A percentile compares a stretch with the other conserved stretches of the same genome.
Conservation (phyloP, 53 echinoderm and acorn worm species). For the Mesocentrotus franciscanus region DNA sequence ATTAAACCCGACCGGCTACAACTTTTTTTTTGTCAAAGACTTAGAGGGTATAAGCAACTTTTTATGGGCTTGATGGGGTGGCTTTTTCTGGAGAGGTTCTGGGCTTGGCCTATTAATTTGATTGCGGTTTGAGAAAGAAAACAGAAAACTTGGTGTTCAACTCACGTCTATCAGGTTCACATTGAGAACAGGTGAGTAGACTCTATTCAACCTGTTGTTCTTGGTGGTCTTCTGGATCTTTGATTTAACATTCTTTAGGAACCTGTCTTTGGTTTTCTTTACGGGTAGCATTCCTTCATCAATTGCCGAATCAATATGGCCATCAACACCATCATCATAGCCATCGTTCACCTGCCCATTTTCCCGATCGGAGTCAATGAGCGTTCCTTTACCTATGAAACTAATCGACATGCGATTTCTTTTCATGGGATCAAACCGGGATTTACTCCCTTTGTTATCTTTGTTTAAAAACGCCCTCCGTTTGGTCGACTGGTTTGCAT, state of each 20-base stretch:
- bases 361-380: not conserved
- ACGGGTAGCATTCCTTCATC: not conserved
- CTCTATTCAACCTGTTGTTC: slow-evolving; percentile 20
- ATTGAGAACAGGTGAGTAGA: slow-evolving; percentile 7
- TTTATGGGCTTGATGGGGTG: too few species aligned
- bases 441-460: not conserved
- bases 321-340: not conserved
- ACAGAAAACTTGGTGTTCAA: not conserved
- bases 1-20: too few species aligned
- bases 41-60: too few species aligned
- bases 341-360: not conserved
- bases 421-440: not conserved
- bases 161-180: slow-evolving; percentile 31
- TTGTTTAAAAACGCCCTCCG: not conserved
- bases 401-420: not conserved
- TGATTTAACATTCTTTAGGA: not conserved
- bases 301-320: not conserved
- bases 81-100: too few species aligned
- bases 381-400: not conserved
- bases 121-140: not conserved
- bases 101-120: not conserved
- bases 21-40: too few species aligned
- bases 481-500: not conserved
- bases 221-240: slow-evolving; percentile 14
- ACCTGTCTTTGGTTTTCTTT: not conserved